These are phyloP conservation scores for Papilio glaucus DNA, from an alignment of 1,140 invertebrate species.

Conservation along the genomic window DNA sequence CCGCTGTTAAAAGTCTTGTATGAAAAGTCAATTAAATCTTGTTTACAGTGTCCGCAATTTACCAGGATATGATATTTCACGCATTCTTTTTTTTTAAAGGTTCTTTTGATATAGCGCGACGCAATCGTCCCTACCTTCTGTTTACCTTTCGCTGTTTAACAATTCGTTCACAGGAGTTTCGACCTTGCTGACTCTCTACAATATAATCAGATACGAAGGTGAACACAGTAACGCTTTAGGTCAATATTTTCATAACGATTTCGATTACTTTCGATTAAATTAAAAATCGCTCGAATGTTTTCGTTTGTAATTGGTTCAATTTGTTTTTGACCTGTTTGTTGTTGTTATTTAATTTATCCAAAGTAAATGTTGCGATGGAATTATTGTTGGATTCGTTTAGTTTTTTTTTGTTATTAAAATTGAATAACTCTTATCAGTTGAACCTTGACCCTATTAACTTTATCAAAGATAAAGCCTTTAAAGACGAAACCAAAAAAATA, in stretches of 20 bases:
- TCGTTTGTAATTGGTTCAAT: slow-evolving; percentile 47
- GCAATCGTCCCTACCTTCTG: slow-evolving; percentile 40
- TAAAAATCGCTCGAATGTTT: slow-evolving; percentile 49
- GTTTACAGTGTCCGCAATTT: slow-evolving; percentile 30
- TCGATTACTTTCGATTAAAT: slow-evolving; percentile 50
- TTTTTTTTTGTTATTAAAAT: not conserved
- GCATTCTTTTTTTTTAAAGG: slow-evolving; percentile 44
- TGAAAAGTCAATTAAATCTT: not conserved
- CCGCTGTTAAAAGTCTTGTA: too few relatives aligned
- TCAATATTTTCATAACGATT: slow-evolving; percentile 32
- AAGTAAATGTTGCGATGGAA: not conserved
- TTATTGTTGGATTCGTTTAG: not conserved
- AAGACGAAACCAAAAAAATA: too few relatives aligned
- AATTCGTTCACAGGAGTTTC: slow-evolving; percentile 22
- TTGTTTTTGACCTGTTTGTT: slow-evolving; percentile 40
- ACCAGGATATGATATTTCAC: slow-evolving; percentile 44
- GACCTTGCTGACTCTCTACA: not conserved
- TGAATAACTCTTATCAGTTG: not conserved
- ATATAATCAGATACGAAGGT: not conserved
- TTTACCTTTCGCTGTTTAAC: slow-evolving; percentile 34
- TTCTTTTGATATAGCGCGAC: slow-evolving; percentile 40
- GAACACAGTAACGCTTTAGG: not conserved
- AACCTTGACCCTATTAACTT: too few relatives aligned
- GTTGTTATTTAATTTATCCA: slow-evolving; percentile 24
- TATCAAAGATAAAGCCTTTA: too few relatives aligned